Evolutionary conservation across 2,888 invertebrate species (phyloP).

Genomic region (Thecocarcelia acutangulata): DNA sequence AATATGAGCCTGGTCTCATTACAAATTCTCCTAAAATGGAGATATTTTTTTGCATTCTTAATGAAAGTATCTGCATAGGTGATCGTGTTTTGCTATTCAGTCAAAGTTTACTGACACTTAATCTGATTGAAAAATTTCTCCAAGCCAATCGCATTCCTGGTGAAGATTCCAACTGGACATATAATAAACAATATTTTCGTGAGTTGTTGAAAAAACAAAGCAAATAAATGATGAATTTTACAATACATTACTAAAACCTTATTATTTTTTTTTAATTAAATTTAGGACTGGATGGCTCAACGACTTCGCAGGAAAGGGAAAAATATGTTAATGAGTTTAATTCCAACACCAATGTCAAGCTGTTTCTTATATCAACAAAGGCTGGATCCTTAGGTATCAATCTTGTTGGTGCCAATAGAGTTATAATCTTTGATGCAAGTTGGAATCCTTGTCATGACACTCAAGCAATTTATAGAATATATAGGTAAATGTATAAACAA

Average conservation of each 20-base stretch:
- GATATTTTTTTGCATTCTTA: conserved; percentile 94
- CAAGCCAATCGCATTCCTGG: conserved; percentile 87
- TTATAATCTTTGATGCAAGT: conserved; percentile 98
- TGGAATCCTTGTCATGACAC: conserved; percentile 99
- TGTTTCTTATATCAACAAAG: conserved; percentile 97
- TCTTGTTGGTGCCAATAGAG: conserved; percentile 97
- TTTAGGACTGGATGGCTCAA: conserved; percentile 95
- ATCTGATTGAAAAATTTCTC: conserved; percentile 96
- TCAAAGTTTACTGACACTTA: conserved; percentile 96
- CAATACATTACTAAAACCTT: too few relatives aligned
- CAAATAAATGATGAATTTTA: neutral
- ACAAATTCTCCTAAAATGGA: conserved; percentile 98
- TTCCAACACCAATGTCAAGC: conserved; percentile 90
- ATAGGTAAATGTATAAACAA: conserved; percentile 81
- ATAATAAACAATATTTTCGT: conserved; percentile 95
- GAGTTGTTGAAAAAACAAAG: conserved; percentile 83
- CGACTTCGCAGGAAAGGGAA: conserved; percentile 95
- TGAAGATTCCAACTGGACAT: conserved; percentile 88
- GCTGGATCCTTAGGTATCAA: conserved; percentile 99
- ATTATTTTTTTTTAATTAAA: neutral
- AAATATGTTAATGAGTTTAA: conserved; percentile 98
- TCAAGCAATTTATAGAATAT: conserved; percentile 98
- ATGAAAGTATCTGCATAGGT: conserved; percentile 92
- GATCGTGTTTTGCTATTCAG: conserved; percentile 97
- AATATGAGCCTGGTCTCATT: conserved; percentile 92